Base-by-base conservation (phyloP, 1,140 invertebrate species). In the Mercenaria mercenaria region DNA sequence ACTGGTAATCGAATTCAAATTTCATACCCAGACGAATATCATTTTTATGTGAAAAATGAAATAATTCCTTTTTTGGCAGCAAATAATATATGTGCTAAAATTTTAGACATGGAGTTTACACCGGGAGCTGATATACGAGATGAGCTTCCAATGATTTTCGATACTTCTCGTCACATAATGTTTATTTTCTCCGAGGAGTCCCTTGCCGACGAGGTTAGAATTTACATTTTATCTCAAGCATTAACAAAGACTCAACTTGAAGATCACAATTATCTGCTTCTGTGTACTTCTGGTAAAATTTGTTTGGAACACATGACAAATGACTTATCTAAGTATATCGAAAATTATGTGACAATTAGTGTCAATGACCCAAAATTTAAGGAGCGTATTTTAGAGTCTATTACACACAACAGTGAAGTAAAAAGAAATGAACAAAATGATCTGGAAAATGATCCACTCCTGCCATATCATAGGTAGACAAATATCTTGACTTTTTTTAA, bases 331-430 rank as follows among this genome's bases (percentile, higher is more conserved):
- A 39, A 39, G 39, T 72, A 72, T 39, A 23, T 72, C 20, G 67
- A 72, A n/a, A 72, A 72, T 39, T 72, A 72, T 39, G 67, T 72
- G 34, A 72, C 67, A 15, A 29, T 72, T 2, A 72, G 67, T 41
- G 13, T 72, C 18, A 39, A 72, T 4, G 20, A 72, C 23, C 67
- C 67, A 18, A 18, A 11, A 72, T 39, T 72, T 8, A 72, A 72
- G 18, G 67, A 72, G 29, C 32, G 67, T 37, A 72, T 72, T n/a
- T 39, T 72, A 39, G 34, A 72, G 29, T 72, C 67, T 23, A 72
- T 72, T 29, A 23, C 8, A 15, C 11, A 15, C 18, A 41, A 39
- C 29, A 39, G 15, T 23, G 18, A 29, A 18, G 23, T 18, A 39
- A 4, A 23, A 72, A 18, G 15, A 20, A 34, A 72, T 2, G 15